phyloP scores from a whole-genome alignment of 2,113 vertebrate species.

The Xiphophorus hellerii region DNA sequence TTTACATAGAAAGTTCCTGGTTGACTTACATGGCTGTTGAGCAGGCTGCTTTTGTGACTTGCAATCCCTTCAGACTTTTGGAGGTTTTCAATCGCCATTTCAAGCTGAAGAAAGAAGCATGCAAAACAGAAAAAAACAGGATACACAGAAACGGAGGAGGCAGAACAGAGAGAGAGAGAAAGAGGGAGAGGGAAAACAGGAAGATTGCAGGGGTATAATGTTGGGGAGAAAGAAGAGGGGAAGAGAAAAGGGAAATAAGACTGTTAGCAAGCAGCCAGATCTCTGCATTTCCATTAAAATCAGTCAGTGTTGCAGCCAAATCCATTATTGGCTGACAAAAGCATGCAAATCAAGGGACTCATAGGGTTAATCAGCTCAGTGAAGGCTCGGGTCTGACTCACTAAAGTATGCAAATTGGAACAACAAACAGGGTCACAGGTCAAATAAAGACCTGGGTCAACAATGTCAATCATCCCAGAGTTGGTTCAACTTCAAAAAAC shows the following conservation, averaged over 20 bases:
- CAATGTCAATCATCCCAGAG: conserved; percentile 22
- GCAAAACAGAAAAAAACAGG: conserved; percentile 72
- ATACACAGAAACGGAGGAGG: conserved; percentile 74
- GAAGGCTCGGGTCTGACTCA: conserved; percentile 66
- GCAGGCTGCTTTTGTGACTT: conserved; percentile 99
- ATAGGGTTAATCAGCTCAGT: conserved; percentile 76
- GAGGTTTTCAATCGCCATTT: conserved; percentile 99
- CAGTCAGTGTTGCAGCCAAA: conserved; percentile 79
- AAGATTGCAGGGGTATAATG: conserved; percentile 62
- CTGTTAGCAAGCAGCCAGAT: conserved; percentile 89
- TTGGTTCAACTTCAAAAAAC: conserved; percentile 7
- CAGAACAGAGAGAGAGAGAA: conserved; percentile 53
- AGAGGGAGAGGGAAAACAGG: conserved; percentile 60
- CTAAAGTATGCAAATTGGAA: conserved; percentile 79
- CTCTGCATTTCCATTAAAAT: conserved; percentile 80
- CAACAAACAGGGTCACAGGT: conserved; percentile 71
- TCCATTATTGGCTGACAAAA: conserved; percentile 77
- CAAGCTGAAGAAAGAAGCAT: conserved; percentile 92
- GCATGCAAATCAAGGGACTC: conserved; percentile 81
- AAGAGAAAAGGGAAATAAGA: conserved; percentile 88
- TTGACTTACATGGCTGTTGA: conserved; percentile 99
- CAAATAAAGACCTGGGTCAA: conserved; percentile 61
- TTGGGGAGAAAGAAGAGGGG: conserved; percentile 55
- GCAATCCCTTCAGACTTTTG: conserved; percentile 99
- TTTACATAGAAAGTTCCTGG: conserved; percentile 71